These are phyloP conservation scores for Drosophila tropicalis DNA, from an alignment of 1,140 invertebrate species.

Conservation along the genomic window DNA sequence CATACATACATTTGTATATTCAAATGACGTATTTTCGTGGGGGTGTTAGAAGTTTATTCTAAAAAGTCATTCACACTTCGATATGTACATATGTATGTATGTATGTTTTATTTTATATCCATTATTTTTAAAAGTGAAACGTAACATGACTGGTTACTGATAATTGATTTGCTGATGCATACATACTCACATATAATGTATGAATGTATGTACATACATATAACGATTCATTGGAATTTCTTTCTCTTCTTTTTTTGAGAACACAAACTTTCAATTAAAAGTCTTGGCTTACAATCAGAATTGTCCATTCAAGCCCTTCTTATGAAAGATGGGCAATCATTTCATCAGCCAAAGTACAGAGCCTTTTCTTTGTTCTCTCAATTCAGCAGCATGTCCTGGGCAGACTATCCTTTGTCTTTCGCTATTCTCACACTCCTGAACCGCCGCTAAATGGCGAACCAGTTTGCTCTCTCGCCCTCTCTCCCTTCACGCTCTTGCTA, in stretches of 20 bases:
- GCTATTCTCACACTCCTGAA: neutral
- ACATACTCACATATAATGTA: too few species aligned
- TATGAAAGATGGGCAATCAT: constrained; percentile 6
- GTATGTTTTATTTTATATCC: neutral
- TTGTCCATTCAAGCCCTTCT: constrained; percentile 2
- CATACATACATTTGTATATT: neutral
- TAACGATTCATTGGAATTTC: too few species aligned
- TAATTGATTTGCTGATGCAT: neutral
- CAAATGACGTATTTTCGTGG: neutral
- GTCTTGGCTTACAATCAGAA: neutral
- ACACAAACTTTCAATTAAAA: constrained; percentile 11
- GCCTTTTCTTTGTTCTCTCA: neutral
- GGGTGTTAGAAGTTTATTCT: neutral
- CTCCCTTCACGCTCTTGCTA: too few species aligned
- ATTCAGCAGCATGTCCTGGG: constrained; percentile 39
- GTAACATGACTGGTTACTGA: neutral
- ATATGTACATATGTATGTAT: neutral
- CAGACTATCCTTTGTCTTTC: constrained; percentile 27
- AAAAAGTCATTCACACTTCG: neutral
- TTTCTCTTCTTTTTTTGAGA: neutral
- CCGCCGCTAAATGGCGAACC: too few species aligned
- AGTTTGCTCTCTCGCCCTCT: too few species aligned
- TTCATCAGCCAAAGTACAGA: constrained; percentile 5
- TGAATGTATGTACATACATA: too few species aligned
- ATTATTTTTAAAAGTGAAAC: neutral